Percentiles rank a stretch among this genome's conserved stretches.
phyloP scores from a whole-genome alignment of 2,888 invertebrate species.

The Dioctria linearis region DNA sequence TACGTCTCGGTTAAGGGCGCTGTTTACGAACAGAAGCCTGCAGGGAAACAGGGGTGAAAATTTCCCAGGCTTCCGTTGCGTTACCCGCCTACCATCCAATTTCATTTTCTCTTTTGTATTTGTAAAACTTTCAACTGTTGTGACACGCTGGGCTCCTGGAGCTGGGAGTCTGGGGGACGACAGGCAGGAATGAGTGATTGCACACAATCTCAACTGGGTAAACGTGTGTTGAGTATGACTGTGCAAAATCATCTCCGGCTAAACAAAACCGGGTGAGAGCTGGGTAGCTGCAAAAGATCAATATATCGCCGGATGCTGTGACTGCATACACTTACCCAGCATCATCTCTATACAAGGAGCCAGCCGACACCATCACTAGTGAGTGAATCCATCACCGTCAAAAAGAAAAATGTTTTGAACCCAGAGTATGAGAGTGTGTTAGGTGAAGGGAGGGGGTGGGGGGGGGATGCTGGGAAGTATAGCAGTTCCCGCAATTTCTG shows the following conservation, averaged over 20 bases:
- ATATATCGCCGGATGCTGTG: slow-evolving; percentile 49
- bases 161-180: background rate
- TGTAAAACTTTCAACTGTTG: slow-evolving; percentile 29
- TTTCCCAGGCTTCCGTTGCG: slow-evolving; percentile 49
- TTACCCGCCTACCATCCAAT: slow-evolving; percentile 21
- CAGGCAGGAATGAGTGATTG: slow-evolving; percentile 34
- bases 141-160: background rate
- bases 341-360: background rate
- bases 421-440: background rate
- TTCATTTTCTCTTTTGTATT: background rate
- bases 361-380: slow-evolving; percentile 12
- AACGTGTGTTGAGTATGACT: slow-evolving; percentile 51
- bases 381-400: slow-evolving; percentile 31
- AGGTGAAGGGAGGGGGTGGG: background rate
- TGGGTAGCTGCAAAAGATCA: slow-evolving; percentile 50
- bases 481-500: slow-evolving; percentile 20
- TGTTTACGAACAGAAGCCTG: background rate
- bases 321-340: slow-evolving; percentile 15
- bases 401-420: slow-evolving; percentile 24
- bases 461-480: background rate
- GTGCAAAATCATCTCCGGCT: slow-evolving; percentile 45
- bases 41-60: background rate
- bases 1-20: slow-evolving; percentile 38
- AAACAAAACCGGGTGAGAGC: slow-evolving; percentile 47
- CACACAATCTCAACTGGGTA: slow-evolving; percentile 35